Evolutionary conservation across 2,888 invertebrate species (phyloP).

Genomic region (Eudasyphora cyanicolor): DNA sequence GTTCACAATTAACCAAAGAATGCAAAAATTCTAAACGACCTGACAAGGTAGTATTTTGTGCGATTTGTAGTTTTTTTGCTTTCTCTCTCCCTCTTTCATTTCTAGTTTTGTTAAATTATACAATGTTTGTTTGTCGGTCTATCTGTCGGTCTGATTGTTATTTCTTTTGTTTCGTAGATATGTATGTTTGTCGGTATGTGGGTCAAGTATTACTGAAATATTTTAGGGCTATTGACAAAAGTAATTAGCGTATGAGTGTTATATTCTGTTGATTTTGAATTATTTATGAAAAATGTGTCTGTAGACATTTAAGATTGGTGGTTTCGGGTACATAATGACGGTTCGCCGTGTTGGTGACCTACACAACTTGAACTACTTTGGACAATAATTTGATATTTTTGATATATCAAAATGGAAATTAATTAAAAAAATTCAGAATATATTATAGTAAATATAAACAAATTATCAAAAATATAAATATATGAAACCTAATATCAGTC

Average conservation of each 20-base stretch:
- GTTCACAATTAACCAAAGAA: conserved; percentile 45
- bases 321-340: no score
- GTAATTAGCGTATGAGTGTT: conserved; percentile 18
- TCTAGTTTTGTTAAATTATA: background rate
- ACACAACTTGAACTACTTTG: no score
- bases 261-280: background rate
- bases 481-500: no score
- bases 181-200: conserved; percentile 28
- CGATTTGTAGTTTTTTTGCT: background rate
- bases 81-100: background rate
- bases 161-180: background rate
- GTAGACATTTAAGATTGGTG: background rate
- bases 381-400: no score
- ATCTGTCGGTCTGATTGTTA: background rate
- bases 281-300: background rate
- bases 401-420: no score
- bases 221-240: conserved; percentile 50
- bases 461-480: no score
- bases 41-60: conserved; percentile 53
- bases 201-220: conserved; percentile 58
- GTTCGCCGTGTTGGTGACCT: no score
- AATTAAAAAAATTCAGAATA: no score
- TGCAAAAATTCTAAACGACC: conserved; percentile 58
- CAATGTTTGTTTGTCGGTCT: background rate
- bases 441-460: no score